Conservation (phyloP, 2,888 invertebrate genomes). For the Aleiodes leptofemur region DNA sequence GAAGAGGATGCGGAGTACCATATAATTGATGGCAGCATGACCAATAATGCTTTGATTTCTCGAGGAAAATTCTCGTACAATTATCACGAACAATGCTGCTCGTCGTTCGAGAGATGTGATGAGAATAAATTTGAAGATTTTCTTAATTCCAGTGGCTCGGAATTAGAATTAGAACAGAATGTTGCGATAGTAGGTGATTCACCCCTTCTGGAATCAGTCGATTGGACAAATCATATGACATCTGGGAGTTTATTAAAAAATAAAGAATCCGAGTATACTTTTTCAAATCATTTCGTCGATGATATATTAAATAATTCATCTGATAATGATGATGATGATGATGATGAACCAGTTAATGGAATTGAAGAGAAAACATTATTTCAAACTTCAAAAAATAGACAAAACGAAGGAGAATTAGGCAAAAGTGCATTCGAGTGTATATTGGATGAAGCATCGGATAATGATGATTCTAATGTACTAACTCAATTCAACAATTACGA, state of each 20-base stretch:
- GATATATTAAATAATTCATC: conserved; percentile 47
- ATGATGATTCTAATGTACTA: conserved; percentile 16
- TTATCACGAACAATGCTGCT: background rate
- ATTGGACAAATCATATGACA: background rate
- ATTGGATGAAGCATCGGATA: conserved; percentile 39
- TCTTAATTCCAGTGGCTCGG: conserved; percentile 61
- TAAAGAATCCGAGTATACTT: conserved; percentile 18
- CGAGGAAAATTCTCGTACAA: background rate
- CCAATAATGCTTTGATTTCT: background rate
- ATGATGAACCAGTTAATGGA: no score
- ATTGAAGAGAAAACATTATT: background rate
- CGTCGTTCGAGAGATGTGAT: background rate
- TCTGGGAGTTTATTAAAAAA: background rate
- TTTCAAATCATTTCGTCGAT: conserved; percentile 33
- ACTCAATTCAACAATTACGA: background rate
- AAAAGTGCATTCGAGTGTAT: conserved; percentile 41
- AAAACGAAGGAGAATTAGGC: background rate
- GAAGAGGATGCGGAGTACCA: background rate
- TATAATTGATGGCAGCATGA: background rate
- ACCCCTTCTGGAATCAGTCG: background rate
- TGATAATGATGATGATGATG: conserved; percentile 15
- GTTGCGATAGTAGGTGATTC: background rate
- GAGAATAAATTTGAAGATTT: conserved; percentile 57
- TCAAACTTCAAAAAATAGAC: background rate
- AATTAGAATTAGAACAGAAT: conserved; percentile 8